These are phyloP conservation scores for Eptatretus burgeri DNA, from an alignment of 2,113 vertebrate genomes.

Conservation along the genomic window DNA sequence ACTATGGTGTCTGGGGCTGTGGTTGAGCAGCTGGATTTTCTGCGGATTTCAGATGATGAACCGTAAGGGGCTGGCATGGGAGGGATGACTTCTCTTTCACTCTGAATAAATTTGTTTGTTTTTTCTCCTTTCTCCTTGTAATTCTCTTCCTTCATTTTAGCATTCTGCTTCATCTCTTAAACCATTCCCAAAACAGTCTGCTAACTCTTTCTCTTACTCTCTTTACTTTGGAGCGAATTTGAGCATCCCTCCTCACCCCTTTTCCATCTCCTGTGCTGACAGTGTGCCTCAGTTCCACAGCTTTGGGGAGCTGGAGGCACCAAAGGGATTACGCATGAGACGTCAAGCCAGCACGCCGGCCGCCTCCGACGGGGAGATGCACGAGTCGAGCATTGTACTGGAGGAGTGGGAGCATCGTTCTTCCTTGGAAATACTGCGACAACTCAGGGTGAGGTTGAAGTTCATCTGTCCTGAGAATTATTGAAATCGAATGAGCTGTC, in stretches of 20 bases:
- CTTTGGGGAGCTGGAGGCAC: slow-evolving; percentile 68
- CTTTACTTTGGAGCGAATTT: slow-evolving; percentile 9
- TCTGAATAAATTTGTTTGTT: slow-evolving; percentile 1
- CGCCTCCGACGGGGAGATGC: slow-evolving; percentile 37
- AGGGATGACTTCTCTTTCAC: slow-evolving; percentile 8
- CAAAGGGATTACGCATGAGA: slow-evolving; percentile 88
- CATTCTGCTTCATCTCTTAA: not conserved
- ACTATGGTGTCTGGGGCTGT: slow-evolving; percentile 80
- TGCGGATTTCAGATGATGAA: slow-evolving; percentile 52
- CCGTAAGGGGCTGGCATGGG: slow-evolving; percentile 27
- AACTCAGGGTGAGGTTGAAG: slow-evolving; percentile 36
- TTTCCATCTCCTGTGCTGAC: too few species aligned
- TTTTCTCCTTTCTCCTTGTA: not conserved
- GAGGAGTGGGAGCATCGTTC: slow-evolving; percentile 40
- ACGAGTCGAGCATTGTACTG: slow-evolving; percentile 29
- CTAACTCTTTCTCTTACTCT: not conserved
- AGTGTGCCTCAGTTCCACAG: slow-evolving; percentile 73
- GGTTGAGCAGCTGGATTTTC: slow-evolving; percentile 79
- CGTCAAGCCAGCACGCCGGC: slow-evolving; percentile 54
- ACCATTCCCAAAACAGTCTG: not conserved
- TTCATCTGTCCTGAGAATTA: too few species aligned
- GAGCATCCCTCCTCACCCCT: too few species aligned
- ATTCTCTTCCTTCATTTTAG: not conserved
- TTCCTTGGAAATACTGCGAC: slow-evolving; percentile 47
- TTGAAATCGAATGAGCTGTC: too few species aligned